Evolutionary conservation across 2,888 invertebrate species (phyloP).

Genomic region (Torymus tubicola): DNA sequence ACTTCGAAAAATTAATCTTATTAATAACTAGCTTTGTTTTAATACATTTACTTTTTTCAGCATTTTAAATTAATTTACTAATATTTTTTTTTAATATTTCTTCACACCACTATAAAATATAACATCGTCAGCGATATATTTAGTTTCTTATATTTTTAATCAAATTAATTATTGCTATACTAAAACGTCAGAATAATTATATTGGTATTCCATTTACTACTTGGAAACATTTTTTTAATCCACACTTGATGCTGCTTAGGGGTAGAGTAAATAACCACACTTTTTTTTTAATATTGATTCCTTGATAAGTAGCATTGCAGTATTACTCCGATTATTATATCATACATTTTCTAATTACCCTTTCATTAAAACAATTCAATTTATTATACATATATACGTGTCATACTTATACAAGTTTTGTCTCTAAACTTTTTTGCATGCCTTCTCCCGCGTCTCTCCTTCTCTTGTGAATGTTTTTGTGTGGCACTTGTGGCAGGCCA

Average conservation of each 20-base stretch:
- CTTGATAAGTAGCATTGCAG: conserved; percentile 43
- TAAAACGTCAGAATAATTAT: conserved; percentile 14
- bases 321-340: conserved; percentile 30
- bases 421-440: conserved; percentile 80
- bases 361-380: conserved; percentile 56
- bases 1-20: conserved; percentile 4
- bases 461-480: conserved; percentile 85
- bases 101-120: conserved; percentile 40
- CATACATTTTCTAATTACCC: conserved; percentile 25
- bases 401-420: conserved; percentile 72
- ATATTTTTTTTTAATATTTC: conserved; percentile 40
- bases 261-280: conserved; percentile 42
- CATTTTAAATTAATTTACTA: conserved; percentile 47
- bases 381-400: conserved; percentile 59
- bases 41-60: conserved; percentile 43
- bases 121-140: conserved; percentile 24
- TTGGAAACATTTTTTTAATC: conserved; percentile 42
- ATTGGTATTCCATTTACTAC: conserved; percentile 31
- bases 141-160: conserved; percentile 31
- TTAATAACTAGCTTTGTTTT: conserved; percentile 44
- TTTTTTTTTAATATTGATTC: conserved; percentile 38
- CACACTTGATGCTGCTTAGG: conserved; percentile 39
- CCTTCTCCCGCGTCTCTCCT: conserved; percentile 83
- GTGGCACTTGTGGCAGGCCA: conserved; percentile 85
- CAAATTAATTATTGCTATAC: conserved; percentile 20